phyloP scores from a whole-genome alignment of 2,888 invertebrate species.

The Phragmatobia fuliginosa region DNA sequence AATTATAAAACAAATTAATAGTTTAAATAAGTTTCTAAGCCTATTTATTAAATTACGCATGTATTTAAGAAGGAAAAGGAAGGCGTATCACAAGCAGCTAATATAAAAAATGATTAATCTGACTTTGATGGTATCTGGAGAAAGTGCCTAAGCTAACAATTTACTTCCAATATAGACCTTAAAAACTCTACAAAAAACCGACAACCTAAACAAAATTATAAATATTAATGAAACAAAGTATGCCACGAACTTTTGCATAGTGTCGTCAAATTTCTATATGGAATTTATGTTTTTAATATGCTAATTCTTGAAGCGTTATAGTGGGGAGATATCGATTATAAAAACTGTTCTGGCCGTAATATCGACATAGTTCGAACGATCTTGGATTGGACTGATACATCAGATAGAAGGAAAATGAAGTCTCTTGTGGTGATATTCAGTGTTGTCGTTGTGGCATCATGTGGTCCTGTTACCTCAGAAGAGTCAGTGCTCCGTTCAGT shows the following conservation, averaged over 20 bases:
- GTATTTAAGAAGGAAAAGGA: not conserved
- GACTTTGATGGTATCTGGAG: constrained; percentile 38
- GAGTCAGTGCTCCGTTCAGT: constrained; percentile 71
- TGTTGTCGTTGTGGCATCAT: constrained; percentile 65
- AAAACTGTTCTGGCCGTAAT: constrained; percentile 77
- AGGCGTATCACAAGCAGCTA: not conserved
- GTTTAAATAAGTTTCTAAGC: not conserved
- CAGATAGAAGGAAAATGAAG: constrained; percentile 69
- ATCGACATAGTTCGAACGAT: constrained; percentile 77
- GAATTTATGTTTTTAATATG: constrained; percentile 77
- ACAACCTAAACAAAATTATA: constrained; percentile 70
- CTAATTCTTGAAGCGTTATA: constrained; percentile 68
- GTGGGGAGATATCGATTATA: constrained; percentile 83
- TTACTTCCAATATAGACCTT: constrained; percentile 59
- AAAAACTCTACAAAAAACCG: constrained; percentile 61
- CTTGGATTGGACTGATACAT: constrained; percentile 64
- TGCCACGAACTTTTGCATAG: constrained; percentile 77
- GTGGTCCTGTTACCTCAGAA: constrained; percentile 70
- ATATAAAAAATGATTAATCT: constrained; percentile 18
- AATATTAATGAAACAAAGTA: constrained; percentile 79
- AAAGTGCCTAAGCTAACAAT: constrained; percentile 42
- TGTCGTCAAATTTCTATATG: constrained; percentile 71
- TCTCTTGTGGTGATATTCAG: constrained; percentile 70
- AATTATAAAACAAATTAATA: not conserved
- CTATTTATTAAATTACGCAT: not conserved